Conservation (phyloP, 64 coral and sea anemone genomes). For the Dendronephthya gigantea region DNA sequence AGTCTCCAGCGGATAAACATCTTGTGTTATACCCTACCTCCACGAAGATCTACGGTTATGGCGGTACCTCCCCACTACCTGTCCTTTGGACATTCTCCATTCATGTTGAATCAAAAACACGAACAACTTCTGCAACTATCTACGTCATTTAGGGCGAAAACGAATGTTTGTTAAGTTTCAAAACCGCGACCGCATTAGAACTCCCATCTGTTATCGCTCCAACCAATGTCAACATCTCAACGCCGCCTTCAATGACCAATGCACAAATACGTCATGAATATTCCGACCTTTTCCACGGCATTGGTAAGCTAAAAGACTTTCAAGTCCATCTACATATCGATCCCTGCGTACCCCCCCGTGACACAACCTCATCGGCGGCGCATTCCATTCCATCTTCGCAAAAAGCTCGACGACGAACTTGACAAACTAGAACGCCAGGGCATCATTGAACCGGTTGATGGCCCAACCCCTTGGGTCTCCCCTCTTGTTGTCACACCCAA, state of each 20-base stretch:
- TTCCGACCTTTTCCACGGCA: neutral
- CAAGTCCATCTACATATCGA: neutral
- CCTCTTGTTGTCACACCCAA: neutral
- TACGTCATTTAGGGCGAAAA: neutral
- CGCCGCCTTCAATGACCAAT: neutral
- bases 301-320: neutral
- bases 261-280: neutral
- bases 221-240: neutral
- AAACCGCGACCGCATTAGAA: conserved; percentile 8
- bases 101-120: neutral
- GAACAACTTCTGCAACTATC: neutral
- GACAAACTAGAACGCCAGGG: neutral
- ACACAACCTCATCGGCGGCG: neutral
- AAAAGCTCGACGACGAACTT: neutral
- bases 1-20: too few species aligned
- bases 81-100: neutral
- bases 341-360: neutral
- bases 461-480: neutral
- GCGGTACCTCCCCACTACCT: neutral
- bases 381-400: neutral
- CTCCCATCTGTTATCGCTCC: neutral
- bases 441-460: neutral
- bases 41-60: neutral
- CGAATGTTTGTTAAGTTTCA: neutral
- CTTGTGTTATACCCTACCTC: neutral